phyloP scores from a whole-genome alignment of 2,888 invertebrate genomes.

The Perithous albicinctus region DNA sequence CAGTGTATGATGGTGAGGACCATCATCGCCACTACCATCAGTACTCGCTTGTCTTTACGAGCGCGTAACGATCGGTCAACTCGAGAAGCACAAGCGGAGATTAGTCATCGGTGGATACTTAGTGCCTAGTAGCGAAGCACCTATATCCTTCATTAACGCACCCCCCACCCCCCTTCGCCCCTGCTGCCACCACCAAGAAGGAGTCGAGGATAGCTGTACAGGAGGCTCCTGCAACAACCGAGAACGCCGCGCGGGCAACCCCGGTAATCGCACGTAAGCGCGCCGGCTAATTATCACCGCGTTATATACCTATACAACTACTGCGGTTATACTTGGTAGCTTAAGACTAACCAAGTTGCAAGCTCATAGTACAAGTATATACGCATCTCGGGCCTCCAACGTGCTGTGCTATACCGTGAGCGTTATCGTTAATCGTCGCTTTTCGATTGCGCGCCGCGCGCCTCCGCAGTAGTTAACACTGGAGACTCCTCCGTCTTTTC shows the following conservation, averaged over 20 bases:
- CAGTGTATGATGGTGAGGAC: conserved; percentile 9
- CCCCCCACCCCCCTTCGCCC: too few relatives aligned
- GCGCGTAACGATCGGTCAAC: conserved; percentile 81
- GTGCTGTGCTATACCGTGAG: conserved; percentile 31
- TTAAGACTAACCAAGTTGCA: neutral
- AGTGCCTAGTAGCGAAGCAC: conserved; percentile 68
- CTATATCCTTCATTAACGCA: conserved; percentile 78
- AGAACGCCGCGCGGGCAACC: conserved; percentile 44
- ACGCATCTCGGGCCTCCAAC: conserved; percentile 41
- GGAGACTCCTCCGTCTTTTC: conserved; percentile 1
- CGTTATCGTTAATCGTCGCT: conserved; percentile 66
- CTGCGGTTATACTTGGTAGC: conserved; percentile 21
- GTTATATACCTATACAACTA: conserved; percentile 26
- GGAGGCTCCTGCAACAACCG: conserved; percentile 18
- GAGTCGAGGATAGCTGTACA: conserved; percentile 60
- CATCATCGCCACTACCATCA: conserved; percentile 56
- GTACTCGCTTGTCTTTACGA: conserved; percentile 74
- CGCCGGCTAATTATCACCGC: conserved; percentile 61
- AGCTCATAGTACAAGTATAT: conserved; percentile 8
- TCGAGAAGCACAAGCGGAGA: conserved; percentile 75
- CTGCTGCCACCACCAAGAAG: conserved; percentile 57
- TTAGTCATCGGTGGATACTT: conserved; percentile 80
- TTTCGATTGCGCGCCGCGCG: conserved; percentile 61
- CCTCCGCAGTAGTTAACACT: conserved; percentile 40
- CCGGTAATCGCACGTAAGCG: conserved; percentile 56